A percentile compares a stretch with the other conserved stretches of the same genome.
phyloP scores from a whole-genome alignment of 2,888 invertebrate genomes.

The Syritta pipiens region DNA sequence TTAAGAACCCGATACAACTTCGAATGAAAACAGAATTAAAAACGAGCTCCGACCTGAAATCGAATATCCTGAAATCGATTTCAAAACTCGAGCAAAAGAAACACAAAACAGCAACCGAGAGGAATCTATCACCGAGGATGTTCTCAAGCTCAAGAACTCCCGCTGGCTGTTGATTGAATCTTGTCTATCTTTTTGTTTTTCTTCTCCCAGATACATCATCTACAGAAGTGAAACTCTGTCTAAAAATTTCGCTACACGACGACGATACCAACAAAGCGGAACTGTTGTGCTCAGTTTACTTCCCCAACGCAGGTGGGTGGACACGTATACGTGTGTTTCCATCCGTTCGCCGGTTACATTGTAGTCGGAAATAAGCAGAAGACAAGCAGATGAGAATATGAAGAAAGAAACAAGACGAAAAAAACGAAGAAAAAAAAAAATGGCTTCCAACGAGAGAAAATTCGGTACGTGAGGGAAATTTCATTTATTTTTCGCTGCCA shows the following conservation, averaged over 20 bases:
- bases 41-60: no score
- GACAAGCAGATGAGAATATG: background rate
- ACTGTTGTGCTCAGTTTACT: constrained; percentile 30
- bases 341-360: constrained; percentile 17
- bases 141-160: background rate
- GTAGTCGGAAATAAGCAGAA: constrained; percentile 1
- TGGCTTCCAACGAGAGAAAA: background rate
- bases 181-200: background rate
- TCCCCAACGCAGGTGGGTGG: background rate
- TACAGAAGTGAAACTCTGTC: background rate
- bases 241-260: constrained; percentile 15
- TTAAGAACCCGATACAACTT: no score
- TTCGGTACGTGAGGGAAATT: constrained; percentile 51
- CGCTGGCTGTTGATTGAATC: constrained; percentile 15
- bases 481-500: constrained; percentile 22
- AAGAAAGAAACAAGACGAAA: constrained; percentile 1
- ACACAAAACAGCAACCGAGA: background rate
- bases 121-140: no score
- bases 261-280: constrained; percentile 1
- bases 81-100: no score
- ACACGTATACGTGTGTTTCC: constrained; percentile 5
- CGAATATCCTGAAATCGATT: no score
- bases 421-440: background rate
- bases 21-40: no score
- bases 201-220: background rate